Percentiles rank a stretch among this genome's conserved stretches.
Conservation (phyloP, 2,888 invertebrate species). For the Labia minor region DNA sequence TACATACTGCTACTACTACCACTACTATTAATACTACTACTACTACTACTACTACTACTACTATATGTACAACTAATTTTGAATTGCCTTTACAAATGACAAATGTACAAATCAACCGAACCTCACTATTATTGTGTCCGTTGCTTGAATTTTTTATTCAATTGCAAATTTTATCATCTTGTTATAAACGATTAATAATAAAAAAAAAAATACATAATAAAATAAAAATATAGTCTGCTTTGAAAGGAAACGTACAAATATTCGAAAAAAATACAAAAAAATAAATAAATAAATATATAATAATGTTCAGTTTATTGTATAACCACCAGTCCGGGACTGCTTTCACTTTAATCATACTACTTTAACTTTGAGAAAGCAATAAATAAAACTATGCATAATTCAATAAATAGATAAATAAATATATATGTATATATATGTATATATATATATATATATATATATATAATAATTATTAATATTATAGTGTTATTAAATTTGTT, state of each 20-base stretch:
- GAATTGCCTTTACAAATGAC: slow-evolving; percentile 8
- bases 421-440: not conserved
- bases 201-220: no score
- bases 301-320: not conserved
- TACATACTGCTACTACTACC: no score
- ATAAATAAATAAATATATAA: no score
- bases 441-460: no score
- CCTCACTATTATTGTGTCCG: not conserved
- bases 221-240: not conserved
- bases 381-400: not conserved
- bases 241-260: not conserved
- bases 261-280: not conserved
- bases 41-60: no score
- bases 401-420: not conserved
- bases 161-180: slow-evolving; percentile 13
- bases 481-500: not conserved
- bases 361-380: not conserved
- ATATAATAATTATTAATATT: no score
- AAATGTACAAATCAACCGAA: not conserved
- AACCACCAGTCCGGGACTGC: not conserved
- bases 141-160: not conserved
- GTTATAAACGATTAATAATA: not conserved
- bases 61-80: slow-evolving; percentile 5
- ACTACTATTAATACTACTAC: no score
- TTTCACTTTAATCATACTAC: not conserved